Evolutionary conservation across 2,888 invertebrate species (phyloP).

Genomic region (Linyphia triangularis): DNA sequence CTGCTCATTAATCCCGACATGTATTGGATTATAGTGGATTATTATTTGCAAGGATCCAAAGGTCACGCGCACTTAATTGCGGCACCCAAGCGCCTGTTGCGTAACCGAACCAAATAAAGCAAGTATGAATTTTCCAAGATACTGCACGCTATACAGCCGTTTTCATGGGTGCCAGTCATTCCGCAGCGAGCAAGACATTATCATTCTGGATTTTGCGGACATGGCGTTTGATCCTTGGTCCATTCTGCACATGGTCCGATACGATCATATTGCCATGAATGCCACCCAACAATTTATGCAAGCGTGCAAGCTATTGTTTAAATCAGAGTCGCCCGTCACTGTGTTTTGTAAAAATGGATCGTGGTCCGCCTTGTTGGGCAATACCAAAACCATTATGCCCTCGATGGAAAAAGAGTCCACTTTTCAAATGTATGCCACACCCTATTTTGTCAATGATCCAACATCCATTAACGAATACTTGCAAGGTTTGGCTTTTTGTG

Average conservation of each 20-base stretch:
- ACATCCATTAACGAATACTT: no score
- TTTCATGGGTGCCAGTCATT: conserved; percentile 12
- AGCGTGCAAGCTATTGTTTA: not conserved
- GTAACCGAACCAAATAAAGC: not conserved
- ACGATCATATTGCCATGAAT: not conserved
- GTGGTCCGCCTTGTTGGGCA: conserved; percentile 2
- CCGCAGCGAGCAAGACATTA: not conserved
- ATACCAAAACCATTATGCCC: not conserved
- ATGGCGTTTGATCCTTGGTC: not conserved
- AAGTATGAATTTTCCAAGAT: conserved; percentile 22
- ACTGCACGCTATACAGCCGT: not conserved
- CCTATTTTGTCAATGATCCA: no score
- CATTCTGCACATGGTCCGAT: not conserved
- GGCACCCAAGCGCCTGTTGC: not conserved
- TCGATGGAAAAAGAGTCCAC: not conserved
- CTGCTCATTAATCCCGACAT: not conserved
- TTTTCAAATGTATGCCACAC: no score
- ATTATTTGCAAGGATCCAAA: not conserved
- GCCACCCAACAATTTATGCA: not conserved
- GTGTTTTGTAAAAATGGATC: not conserved
- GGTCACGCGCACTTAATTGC: not conserved
- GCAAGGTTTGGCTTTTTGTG: no score
- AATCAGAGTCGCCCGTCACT: not conserved
- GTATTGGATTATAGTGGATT: conserved; percentile 12
- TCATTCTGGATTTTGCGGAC: conserved; percentile 18